Evolutionary conservation across 64 coral and sea anemone genomes (phyloP).

Genomic region (Catalaphyllia jardinei): DNA sequence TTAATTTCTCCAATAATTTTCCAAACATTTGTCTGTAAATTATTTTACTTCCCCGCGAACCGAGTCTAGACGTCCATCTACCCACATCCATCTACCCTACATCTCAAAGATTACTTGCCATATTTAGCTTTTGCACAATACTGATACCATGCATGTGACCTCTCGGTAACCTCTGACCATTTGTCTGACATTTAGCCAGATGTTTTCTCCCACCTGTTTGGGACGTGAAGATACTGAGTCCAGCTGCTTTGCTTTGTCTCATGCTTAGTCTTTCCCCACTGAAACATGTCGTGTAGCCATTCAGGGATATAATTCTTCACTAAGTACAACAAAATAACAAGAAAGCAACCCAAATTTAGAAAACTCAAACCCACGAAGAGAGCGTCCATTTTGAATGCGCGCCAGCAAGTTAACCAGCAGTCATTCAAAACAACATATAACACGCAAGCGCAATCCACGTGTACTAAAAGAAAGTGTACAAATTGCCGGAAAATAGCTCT

Average conservation of each 20-base stretch:
- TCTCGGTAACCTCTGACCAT: too few species aligned
- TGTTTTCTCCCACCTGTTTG: conserved; percentile 75
- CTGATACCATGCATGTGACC: too few species aligned
- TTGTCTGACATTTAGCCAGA: too few species aligned
- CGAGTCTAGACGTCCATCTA: too few species aligned
- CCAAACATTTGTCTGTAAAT: too few species aligned
- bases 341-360: conserved; percentile 64
- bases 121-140: too few species aligned
- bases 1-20: too few species aligned
- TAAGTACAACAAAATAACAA: conserved; percentile 48
- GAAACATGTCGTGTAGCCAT: conserved; percentile 72
- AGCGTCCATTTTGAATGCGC: conserved; percentile 47
- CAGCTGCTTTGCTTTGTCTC: conserved; percentile 8
- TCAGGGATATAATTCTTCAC: conserved; percentile 57
- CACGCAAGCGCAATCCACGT: conserved; percentile 99
- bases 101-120: too few species aligned
- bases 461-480: conserved; percentile 57
- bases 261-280: conserved; percentile 83
- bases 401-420: conserved; percentile 4
- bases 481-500: background rate
- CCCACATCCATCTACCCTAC: background rate
- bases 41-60: too few species aligned
- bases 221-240: conserved; percentile 63
- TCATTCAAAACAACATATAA: conserved; percentile 12
- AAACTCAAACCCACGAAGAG: conserved; percentile 51